Conservation (phyloP, 2,888 invertebrate genomes). For the Trisateles emortualis region DNA sequence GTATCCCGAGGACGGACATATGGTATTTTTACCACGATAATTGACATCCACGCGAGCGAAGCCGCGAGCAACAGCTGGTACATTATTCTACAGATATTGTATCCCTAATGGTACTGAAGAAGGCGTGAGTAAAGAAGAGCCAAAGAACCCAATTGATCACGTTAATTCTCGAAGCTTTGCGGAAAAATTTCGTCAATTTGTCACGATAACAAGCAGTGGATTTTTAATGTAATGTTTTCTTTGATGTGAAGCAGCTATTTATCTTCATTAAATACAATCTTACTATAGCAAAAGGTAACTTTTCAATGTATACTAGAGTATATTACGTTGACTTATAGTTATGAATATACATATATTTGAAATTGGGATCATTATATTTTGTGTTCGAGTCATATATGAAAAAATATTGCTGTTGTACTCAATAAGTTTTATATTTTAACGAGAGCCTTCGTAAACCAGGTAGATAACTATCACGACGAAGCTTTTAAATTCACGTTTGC, state of each 20-base stretch:
- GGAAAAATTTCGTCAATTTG: slow-evolving; percentile 80
- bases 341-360: slow-evolving; percentile 6
- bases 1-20: no score
- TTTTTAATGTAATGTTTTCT: slow-evolving; percentile 59
- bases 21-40: no score
- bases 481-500: slow-evolving; percentile 56
- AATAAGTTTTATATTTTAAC: slow-evolving; percentile 37
- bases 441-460: slow-evolving; percentile 29
- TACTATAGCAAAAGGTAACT: slow-evolving; percentile 1
- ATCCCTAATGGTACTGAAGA: slow-evolving; percentile 46
- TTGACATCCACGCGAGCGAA: no score
- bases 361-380: slow-evolving; percentile 5
- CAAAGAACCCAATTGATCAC: slow-evolving; percentile 82
- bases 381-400: slow-evolving; percentile 7
- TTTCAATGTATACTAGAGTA: slow-evolving; percentile 3
- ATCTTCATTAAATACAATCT: slow-evolving; percentile 51
- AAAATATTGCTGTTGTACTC: slow-evolving; percentile 17
- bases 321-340: background rate
- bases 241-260: slow-evolving; percentile 44
- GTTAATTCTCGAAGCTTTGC: slow-evolving; percentile 77
- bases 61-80: no score
- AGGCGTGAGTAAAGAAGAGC: slow-evolving; percentile 65
- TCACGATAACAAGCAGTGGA: slow-evolving; percentile 76
- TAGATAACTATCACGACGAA: slow-evolving; percentile 27
- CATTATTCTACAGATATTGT: slow-evolving; percentile 34